A percentile compares a stretch with the other conserved stretches of the same genome.
phyloP scores from a whole-genome alignment of 37 sponge, comb jelly and placozoan genomes.

The Halichondria panicea region DNA sequence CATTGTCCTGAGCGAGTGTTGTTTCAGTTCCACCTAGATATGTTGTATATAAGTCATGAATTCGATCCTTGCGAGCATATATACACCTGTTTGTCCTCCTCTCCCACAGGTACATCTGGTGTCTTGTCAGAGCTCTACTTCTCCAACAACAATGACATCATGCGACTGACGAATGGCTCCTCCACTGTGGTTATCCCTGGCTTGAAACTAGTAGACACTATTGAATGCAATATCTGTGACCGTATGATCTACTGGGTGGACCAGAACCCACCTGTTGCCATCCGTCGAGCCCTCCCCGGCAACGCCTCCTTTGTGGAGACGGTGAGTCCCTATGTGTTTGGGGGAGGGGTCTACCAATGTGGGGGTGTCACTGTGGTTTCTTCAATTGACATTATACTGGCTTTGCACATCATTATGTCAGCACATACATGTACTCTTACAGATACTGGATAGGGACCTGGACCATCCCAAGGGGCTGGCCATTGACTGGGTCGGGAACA shows the following conservation, averaged over 20 bases:
- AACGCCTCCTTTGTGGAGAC: not conserved
- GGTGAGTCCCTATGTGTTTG: slow-evolving; percentile 6
- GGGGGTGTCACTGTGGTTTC: no score
- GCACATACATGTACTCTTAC: no score
- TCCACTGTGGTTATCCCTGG: not conserved
- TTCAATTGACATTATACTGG: no score
- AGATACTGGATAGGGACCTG: slow-evolving; percentile 21
- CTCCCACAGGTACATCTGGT: not conserved
- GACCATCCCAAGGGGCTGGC: slow-evolving; percentile 31
- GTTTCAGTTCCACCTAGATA: slow-evolving; percentile 1
- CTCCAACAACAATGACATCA: not conserved
- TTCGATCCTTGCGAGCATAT: not conserved
- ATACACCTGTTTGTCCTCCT: no score
- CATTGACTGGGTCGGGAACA: slow-evolving; percentile 45
- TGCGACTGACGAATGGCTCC: not conserved
- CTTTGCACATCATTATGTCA: no score
- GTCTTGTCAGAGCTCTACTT: not conserved
- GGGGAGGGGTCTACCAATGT: not conserved
- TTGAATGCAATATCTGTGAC: slow-evolving; percentile 28
- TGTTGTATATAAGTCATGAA: not conserved
- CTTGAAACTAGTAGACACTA: not conserved
- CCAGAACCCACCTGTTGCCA: not conserved
- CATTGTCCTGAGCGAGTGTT: slow-evolving; percentile 20
- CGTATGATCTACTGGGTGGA: slow-evolving; percentile 22
- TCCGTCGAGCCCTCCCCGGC: not conserved